These are phyloP conservation scores for Chelonia mydas DNA, from an alignment of 2,797 vertebrate species.

Conservation along the genomic window DNA sequence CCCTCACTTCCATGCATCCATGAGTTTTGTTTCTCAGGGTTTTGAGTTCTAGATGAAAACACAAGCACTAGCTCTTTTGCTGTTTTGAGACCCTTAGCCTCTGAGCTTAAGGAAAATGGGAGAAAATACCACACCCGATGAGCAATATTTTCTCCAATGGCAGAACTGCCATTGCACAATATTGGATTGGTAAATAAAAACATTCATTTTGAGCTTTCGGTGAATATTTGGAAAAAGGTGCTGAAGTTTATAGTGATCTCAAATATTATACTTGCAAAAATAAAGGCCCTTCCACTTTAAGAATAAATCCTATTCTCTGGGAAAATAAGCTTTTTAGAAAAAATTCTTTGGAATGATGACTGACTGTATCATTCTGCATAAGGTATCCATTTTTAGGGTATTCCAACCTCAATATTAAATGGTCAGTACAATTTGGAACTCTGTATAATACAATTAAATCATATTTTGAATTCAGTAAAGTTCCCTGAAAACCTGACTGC, in stretches of 20 bases:
- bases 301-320: background rate
- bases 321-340: slow-evolving; percentile 8
- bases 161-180: background rate
- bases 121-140: background rate
- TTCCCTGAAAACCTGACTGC: slow-evolving; percentile 21
- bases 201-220: background rate
- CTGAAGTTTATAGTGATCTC: background rate
- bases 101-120: background rate
- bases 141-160: background rate
- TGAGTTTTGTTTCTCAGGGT: background rate
- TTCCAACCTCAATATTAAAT: slow-evolving; percentile 52
- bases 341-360: background rate
- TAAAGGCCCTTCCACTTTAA: background rate
- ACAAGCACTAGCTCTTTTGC: background rate
- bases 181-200: background rate
- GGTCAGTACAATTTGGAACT: slow-evolving; percentile 9
- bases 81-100: background rate
- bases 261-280: background rate
- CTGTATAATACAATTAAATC: slow-evolving; percentile 55
- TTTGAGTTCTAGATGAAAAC: background rate
- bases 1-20: background rate
- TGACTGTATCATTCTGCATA: slow-evolving; percentile 29
- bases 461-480: slow-evolving; percentile 19
- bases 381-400: slow-evolving; percentile 9
- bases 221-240: background rate